phyloP scores from a whole-genome alignment of 2,113 vertebrate genomes.

The Nerophis ophidion region DNA sequence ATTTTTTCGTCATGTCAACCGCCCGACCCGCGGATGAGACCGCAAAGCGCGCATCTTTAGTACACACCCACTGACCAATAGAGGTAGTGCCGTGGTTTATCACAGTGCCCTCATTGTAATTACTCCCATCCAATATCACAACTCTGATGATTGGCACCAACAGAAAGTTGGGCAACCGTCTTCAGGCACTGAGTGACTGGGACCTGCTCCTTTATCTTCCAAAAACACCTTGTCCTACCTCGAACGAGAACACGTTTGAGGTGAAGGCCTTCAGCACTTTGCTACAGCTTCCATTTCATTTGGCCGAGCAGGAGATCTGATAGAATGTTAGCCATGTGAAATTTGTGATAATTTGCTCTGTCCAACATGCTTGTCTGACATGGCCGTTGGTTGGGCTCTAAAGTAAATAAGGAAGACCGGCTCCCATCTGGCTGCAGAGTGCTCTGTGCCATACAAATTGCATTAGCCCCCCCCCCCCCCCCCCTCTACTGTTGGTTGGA shows the following conservation, averaged over 20 bases:
- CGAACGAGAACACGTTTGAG: conserved; percentile 51
- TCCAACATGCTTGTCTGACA: conserved; percentile 57
- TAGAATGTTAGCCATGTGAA: conserved; percentile 56
- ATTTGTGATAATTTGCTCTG: conserved; percentile 54
- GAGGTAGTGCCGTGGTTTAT: conserved; percentile 41
- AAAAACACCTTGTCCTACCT: conserved; percentile 59
- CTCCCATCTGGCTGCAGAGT: conserved; percentile 48
- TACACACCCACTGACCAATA: conserved; percentile 5
- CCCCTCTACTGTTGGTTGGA: conserved; percentile 11
- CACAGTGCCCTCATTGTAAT: conserved; percentile 56
- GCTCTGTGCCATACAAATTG: conserved; percentile 51
- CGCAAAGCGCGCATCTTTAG: too few species aligned
- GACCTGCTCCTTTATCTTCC: conserved; percentile 60
- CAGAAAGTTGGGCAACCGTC: conserved; percentile 48
- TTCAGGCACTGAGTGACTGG: conserved; percentile 33
- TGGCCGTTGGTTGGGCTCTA: conserved; percentile 52
- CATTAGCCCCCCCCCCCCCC: conserved; percentile 39
- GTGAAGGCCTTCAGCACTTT: conserved; percentile 57
- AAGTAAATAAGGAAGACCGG: conserved; percentile 61
- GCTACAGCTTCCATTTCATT: conserved; percentile 60
- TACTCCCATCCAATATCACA: conserved; percentile 59
- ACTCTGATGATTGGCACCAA: conserved; percentile 59
- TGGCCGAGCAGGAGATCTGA: conserved; percentile 61
- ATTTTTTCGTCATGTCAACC: too few species aligned
- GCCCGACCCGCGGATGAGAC: too few species aligned